phyloP scores from a whole-genome alignment of 1,140 invertebrate species.

The Polypedilum pembai region DNA sequence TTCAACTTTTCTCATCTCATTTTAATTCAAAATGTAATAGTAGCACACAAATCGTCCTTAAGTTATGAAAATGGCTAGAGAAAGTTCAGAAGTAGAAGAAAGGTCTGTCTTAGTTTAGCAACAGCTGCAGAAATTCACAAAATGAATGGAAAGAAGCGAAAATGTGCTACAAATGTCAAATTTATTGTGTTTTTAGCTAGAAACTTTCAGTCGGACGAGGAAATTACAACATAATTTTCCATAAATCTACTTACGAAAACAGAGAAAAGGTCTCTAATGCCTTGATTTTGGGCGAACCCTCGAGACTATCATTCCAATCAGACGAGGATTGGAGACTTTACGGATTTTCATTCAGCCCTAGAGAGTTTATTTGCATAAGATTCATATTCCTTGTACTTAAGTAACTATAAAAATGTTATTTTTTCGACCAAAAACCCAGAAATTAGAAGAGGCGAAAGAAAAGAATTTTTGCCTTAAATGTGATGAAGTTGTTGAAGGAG shows the following conservation, averaged over 20 bases:
- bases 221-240: constrained; percentile 27
- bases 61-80: not conserved
- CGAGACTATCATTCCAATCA: not conserved
- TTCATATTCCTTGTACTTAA: too few relatives aligned
- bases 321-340: too few relatives aligned
- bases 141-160: not conserved
- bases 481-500: not conserved
- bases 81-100: not conserved
- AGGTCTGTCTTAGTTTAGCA: not conserved
- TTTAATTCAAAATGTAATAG: not conserved
- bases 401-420: too few relatives aligned
- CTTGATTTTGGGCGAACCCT: not conserved
- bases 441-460: too few relatives aligned
- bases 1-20: not conserved
- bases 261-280: not conserved
- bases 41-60: not conserved
- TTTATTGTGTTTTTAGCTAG: constrained; percentile 10
- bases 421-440: too few relatives aligned
- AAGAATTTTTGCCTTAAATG: not conserved
- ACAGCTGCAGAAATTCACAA: constrained; percentile 14
- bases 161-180: constrained; percentile 28
- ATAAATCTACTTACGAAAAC: constrained; percentile 12
- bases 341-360: too few relatives aligned
- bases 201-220: not conserved
- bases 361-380: too few relatives aligned